Conservation (phyloP, 2,888 invertebrate species). For the Latheticus oryzae region DNA sequence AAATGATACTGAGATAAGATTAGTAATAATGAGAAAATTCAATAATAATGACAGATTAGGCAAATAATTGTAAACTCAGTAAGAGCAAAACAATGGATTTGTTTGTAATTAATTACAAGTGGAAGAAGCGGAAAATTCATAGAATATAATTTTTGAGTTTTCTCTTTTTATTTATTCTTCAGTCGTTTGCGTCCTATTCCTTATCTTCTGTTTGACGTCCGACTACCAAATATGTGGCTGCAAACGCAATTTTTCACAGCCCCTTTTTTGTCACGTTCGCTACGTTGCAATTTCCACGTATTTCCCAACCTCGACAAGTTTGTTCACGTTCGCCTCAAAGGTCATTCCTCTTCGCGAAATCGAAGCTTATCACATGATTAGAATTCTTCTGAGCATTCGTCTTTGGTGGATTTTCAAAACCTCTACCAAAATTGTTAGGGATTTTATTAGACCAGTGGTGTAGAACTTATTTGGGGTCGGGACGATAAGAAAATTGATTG, state of each 20-base stretch:
- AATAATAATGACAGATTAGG: conserved; percentile 13
- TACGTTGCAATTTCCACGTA: conserved; percentile 22
- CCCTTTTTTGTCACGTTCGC: conserved; percentile 17
- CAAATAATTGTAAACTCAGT: conserved; percentile 8
- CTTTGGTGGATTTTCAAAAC: conserved; percentile 1
- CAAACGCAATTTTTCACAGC: background rate
- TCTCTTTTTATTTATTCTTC: too few species aligned
- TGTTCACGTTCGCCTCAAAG: conserved; percentile 21
- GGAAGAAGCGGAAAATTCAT: too few species aligned
- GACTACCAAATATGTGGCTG: conserved; percentile 8
- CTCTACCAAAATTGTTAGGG: background rate
- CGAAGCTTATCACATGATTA: conserved; percentile 24
- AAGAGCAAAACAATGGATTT: too few species aligned
- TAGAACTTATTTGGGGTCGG: background rate
- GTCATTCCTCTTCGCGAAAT: conserved; percentile 29
- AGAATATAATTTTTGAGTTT: too few species aligned
- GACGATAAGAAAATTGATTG: background rate
- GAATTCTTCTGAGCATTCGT: conserved; percentile 16
- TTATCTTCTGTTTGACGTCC: conserved; percentile 20
- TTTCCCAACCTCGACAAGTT: conserved; percentile 11
- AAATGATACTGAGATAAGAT: conserved; percentile 9
- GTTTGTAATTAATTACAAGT: too few species aligned
- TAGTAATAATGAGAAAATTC: conserved; percentile 7
- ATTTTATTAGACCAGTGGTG: conserved; percentile 13
- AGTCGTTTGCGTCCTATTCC: too few species aligned